A percentile compares a stretch with the other conserved stretches of the same genome.
phyloP scores from a whole-genome alignment of 2,797 vertebrate genomes.

The Threskiornis aethiopicus region DNA sequence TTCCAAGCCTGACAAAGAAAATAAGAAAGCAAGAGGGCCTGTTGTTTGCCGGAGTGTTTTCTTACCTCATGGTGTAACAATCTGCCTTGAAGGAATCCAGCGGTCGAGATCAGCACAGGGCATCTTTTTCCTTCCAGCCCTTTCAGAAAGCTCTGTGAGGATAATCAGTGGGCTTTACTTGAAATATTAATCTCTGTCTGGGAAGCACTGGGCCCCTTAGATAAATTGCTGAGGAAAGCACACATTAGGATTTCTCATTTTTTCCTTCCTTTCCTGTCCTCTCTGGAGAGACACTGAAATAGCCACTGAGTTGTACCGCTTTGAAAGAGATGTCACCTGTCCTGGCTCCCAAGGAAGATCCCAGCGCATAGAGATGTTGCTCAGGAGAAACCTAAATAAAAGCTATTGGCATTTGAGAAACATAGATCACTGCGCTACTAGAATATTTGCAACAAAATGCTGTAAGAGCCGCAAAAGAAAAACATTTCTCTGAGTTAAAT shows the following conservation, averaged over 20 bases:
- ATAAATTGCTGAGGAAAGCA: neutral
- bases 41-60: neutral
- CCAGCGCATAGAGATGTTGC: neutral
- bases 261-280: neutral
- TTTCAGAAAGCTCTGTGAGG: neutral
- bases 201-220: neutral
- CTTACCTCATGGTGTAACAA: neutral
- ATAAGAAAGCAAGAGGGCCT: neutral
- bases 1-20: constrained; percentile 18
- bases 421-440: neutral
- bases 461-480: neutral
- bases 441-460: neutral
- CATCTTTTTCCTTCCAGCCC: neutral
- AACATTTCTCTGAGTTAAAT: neutral
- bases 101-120: accelerated
- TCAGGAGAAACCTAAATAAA: neutral
- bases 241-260: neutral
- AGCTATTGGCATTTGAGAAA: neutral
- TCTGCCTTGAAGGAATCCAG: constrained; percentile 2
- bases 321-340: neutral
- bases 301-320: neutral
- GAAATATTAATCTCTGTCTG: neutral
- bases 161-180: neutral
- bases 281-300: neutral
- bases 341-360: neutral